phyloP scores from a whole-genome alignment of 2,797 vertebrate species.

The Halcyon smyrnensis region DNA sequence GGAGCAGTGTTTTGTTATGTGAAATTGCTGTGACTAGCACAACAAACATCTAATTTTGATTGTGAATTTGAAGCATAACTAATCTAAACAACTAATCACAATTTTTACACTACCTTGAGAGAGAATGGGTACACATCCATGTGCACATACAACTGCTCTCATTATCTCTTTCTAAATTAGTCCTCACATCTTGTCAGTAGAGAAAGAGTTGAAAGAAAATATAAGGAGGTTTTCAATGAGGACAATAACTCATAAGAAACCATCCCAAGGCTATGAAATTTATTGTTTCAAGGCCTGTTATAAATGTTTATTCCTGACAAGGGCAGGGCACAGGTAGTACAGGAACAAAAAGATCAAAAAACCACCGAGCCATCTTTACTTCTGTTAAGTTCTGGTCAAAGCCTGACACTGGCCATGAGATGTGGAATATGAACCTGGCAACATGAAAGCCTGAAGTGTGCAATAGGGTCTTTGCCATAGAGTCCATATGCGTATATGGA shows the following conservation, averaged over 20 bases:
- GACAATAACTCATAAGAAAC: neutral
- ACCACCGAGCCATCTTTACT: neutral
- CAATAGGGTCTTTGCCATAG: fast-evolving
- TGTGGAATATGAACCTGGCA: neutral
- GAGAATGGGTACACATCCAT: neutral
- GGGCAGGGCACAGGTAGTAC: neutral
- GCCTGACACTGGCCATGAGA: neutral
- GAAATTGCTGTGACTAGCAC: neutral
- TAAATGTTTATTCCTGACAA: neutral
- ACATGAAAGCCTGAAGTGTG: neutral
- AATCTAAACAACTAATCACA: constrained; percentile 3
- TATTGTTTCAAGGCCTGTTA: neutral
- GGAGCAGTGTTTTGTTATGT: neutral
- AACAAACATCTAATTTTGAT: neutral
- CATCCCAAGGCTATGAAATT: neutral
- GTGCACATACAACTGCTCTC: neutral
- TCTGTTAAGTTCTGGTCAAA: neutral
- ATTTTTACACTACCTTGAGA: neutral
- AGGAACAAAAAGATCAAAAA: neutral
- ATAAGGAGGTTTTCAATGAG: neutral
- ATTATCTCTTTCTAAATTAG: constrained; percentile 3
- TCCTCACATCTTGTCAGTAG: neutral
- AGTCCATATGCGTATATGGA: neutral
- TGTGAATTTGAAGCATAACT: neutral
- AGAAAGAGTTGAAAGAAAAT: neutral